Evolutionary conservation across 2,113 vertebrate genomes (phyloP).

Genomic region (Oophaga pumilio): DNA sequence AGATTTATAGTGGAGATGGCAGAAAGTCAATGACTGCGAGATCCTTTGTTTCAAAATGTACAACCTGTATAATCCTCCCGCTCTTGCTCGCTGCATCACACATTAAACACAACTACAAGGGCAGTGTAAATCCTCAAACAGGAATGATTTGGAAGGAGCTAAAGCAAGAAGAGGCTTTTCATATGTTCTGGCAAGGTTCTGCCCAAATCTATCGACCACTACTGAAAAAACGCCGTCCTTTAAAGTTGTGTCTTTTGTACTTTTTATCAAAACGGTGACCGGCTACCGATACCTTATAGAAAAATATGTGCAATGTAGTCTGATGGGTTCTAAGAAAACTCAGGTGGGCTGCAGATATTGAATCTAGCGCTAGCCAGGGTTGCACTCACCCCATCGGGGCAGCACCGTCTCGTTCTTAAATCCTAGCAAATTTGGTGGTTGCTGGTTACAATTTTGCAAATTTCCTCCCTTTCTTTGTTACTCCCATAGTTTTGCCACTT

Average conservation of each 20-base stretch:
- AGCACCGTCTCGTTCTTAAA: background rate
- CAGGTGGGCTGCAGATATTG: background rate
- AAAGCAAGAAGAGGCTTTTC: slow-evolving; percentile 60
- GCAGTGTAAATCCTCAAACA: slow-evolving; percentile 58
- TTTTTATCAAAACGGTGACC: slow-evolving; percentile 44
- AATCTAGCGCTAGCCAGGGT: background rate
- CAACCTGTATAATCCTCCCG: slow-evolving; percentile 44
- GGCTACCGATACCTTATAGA: slow-evolving; percentile 59
- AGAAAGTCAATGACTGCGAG: slow-evolving; percentile 33
- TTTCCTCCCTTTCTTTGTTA: background rate
- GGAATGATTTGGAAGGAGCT: slow-evolving; percentile 55
- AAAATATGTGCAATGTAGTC: background rate
- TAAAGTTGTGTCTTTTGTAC: slow-evolving; percentile 57
- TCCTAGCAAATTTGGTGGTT: background rate
- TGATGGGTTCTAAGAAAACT: background rate
- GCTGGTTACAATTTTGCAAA: background rate
- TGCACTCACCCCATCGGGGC: background rate
- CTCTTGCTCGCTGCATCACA: slow-evolving; percentile 52
- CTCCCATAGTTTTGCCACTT: background rate
- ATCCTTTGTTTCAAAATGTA: slow-evolving; percentile 26
- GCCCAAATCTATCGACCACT: slow-evolving; percentile 56
- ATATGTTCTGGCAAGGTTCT: slow-evolving; percentile 62
- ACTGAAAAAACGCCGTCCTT: slow-evolving; percentile 59
- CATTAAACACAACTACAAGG: slow-evolving; percentile 60
- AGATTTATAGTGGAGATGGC: background rate